phyloP scores from a whole-genome alignment of 2,113 vertebrate genomes.

The Octodon degus region DNA sequence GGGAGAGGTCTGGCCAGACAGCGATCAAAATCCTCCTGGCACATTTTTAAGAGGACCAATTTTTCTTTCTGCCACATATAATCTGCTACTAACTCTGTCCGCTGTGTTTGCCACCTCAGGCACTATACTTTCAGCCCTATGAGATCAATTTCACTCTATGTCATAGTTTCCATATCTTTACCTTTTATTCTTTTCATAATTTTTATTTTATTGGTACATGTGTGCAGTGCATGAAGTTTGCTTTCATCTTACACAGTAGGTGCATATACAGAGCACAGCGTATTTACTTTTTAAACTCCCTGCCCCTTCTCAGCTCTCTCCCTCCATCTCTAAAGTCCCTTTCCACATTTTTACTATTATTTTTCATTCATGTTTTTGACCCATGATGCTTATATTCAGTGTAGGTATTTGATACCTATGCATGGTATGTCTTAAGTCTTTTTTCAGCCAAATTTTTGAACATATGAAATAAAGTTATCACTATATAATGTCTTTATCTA shows the following conservation, averaged over 20 bases:
- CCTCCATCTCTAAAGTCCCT: not conserved
- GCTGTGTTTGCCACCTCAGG: not conserved
- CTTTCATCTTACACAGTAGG: not conserved
- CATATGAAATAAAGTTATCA: not conserved
- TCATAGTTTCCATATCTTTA: not conserved
- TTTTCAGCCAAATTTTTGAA: not conserved
- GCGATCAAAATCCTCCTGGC: conserved; percentile 95
- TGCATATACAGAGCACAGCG: not conserved
- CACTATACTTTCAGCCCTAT: not conserved
- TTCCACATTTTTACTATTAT: not conserved
- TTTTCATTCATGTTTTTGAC: not conserved
- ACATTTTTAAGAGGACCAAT: not conserved
- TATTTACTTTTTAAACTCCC: not conserved
- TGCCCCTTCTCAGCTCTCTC: not conserved
- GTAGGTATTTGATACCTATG: not conserved
- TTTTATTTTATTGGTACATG: not conserved
- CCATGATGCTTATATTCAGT: not conserved
- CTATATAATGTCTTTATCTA: not conserved
- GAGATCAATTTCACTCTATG: not conserved
- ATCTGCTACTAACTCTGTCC: not conserved
- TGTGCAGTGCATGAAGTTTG: not conserved
- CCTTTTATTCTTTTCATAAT: not conserved
- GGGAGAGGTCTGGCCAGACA: conserved; percentile 94
- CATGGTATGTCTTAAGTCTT: not conserved
- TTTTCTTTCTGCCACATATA: not conserved